Evolutionary conservation across 1,140 invertebrate species (phyloP).

Genomic region (Gryon sp.): DNA sequence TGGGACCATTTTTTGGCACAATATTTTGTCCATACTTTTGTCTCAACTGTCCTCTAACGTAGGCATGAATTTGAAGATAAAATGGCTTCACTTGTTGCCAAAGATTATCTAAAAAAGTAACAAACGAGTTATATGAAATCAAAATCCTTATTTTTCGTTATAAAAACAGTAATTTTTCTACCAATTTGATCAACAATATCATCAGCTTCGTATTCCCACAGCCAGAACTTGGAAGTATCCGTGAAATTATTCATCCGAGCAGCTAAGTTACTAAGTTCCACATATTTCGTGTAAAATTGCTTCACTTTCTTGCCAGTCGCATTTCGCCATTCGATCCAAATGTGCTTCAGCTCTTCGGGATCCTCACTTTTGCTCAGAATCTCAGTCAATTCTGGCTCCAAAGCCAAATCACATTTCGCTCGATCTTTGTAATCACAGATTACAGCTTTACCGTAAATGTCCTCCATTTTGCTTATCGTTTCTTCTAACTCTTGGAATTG

Average conservation of each 20-base stretch:
- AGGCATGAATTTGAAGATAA: constrained; percentile 91
- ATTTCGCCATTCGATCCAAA: constrained; percentile 89
- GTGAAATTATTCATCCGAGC: constrained; percentile 85
- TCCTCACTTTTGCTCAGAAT: constrained; percentile 84
- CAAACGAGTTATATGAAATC: background rate
- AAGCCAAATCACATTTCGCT: constrained; percentile 84
- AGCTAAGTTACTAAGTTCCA: constrained; percentile 88
- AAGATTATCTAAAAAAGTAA: constrained; percentile 74
- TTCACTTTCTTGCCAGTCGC: constrained; percentile 86
- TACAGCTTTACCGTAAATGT: constrained; percentile 89
- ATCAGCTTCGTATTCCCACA: constrained; percentile 82
- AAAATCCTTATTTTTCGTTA: constrained; percentile 2
- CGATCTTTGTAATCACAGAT: constrained; percentile 85
- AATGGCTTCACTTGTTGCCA: constrained; percentile 88
- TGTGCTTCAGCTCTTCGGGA: constrained; percentile 85
- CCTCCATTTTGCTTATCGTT: constrained; percentile 86
- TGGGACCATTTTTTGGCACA: constrained; percentile 84
- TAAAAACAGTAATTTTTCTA: too few relatives aligned
- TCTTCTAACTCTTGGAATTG: constrained; percentile 83
- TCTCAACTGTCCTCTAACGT: constrained; percentile 87
- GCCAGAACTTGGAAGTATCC: constrained; percentile 83
- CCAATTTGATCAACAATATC: constrained; percentile 83
- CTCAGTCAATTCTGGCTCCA: constrained; percentile 89
- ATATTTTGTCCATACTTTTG: constrained; percentile 85
- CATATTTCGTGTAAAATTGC: constrained; percentile 84